Percentiles rank a stretch among this genome's conserved stretches.
phyloP scores from a whole-genome alignment of 2,113 vertebrate genomes.

The Megaceryle maxima region DNA sequence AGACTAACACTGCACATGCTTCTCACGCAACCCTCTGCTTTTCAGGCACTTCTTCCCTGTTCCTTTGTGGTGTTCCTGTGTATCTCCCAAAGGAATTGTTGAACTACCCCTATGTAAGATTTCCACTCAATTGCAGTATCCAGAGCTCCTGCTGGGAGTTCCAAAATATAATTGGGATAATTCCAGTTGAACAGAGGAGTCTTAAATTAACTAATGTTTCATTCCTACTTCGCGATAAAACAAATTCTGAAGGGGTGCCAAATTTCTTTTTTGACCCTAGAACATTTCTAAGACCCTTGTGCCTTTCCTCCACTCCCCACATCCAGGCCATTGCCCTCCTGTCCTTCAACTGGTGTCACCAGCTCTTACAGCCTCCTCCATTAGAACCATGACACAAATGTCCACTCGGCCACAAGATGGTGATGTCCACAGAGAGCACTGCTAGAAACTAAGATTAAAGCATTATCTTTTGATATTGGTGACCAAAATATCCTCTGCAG shows the following conservation, averaged over 20 bases:
- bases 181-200: neutral
- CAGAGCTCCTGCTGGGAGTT: conserved; percentile 21
- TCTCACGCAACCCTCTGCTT: neutral
- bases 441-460: neutral
- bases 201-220: neutral
- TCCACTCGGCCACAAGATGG: neutral
- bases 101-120: neutral
- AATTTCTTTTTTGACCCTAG: neutral
- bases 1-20: neutral
- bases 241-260: neutral
- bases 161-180: conserved; percentile 17
- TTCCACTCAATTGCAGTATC: neutral
- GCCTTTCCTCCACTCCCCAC: neutral
- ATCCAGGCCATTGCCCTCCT: neutral
- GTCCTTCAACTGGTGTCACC: neutral
- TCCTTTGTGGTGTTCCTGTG: neutral
- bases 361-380: neutral
- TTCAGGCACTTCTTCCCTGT: neutral
- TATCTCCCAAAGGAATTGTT: neutral
- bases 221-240: conserved; percentile 9
- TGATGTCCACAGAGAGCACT: neutral
- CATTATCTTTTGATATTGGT: neutral
- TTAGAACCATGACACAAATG: neutral
- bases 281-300: neutral
- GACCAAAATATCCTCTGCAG: neutral